A percentile compares a stretch with the other conserved stretches of the same genome.
Evolutionary conservation across 2,113 vertebrate species (phyloP).

Genomic region (Accipiter cooperii): DNA sequence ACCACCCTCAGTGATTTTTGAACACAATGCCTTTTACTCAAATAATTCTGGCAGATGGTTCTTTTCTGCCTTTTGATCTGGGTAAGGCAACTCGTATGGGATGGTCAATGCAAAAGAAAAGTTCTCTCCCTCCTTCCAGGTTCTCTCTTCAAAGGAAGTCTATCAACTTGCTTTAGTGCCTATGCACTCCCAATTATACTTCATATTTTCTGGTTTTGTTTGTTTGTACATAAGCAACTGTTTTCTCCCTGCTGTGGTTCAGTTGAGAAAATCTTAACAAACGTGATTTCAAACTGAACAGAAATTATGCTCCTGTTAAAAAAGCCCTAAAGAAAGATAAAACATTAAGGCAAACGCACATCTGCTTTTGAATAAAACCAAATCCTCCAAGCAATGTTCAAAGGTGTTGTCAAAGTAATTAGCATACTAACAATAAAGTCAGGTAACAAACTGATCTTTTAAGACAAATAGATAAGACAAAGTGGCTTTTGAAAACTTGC

Average conservation of each 20-base stretch:
- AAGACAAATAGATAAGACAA: neutral
- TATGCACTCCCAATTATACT: neutral
- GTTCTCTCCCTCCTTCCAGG: neutral
- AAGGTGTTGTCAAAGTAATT: slow-evolving; percentile 44
- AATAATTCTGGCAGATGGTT: neutral
- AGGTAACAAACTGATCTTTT: slow-evolving; percentile 27
- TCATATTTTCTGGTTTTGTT: neutral
- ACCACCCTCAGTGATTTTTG: neutral
- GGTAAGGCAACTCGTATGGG: neutral
- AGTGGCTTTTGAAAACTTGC: neutral
- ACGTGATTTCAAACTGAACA: slow-evolving; percentile 16
- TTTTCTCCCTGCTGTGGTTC: neutral
- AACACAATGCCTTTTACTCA: neutral
- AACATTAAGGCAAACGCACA: slow-evolving; percentile 17
- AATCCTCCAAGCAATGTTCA: slow-evolving; percentile 24
- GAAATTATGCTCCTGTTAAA: slow-evolving; percentile 11
- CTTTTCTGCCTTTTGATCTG: neutral
- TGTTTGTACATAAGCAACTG: neutral
- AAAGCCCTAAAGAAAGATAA: slow-evolving; percentile 7
- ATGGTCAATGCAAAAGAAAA: neutral
- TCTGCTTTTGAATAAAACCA: slow-evolving; percentile 40
- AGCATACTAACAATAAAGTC: slow-evolving; percentile 36
- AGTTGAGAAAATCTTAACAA: slow-evolving; percentile 7
- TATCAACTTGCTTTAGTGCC: neutral
- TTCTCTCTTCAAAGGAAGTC: neutral